Percentiles rank a stretch among this genome's conserved stretches.
These are phyloP conservation scores for Triplophysa yarkandensis DNA, from an alignment of 2,797 vertebrate genomes.

Conservation along the genomic window DNA sequence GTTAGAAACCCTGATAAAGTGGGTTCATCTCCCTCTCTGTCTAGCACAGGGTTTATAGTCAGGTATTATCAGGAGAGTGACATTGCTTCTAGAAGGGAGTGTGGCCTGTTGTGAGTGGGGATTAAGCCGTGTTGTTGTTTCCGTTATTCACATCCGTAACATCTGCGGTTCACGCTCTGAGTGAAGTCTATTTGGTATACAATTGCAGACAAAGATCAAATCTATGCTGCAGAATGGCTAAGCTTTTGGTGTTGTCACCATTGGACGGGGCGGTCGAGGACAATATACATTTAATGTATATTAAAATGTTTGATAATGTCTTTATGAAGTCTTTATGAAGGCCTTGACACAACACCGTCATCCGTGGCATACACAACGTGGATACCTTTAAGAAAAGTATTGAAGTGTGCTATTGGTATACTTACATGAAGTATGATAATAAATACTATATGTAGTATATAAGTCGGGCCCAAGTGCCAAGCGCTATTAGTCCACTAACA, in stretches of 20 bases:
- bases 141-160: slow-evolving; percentile 39
- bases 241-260: background rate
- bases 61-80: slow-evolving; percentile 44
- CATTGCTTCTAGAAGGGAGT: slow-evolving; percentile 25
- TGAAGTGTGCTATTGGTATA: no score
- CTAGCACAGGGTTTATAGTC: slow-evolving; percentile 25
- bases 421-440: no score
- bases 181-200: slow-evolving; percentile 46
- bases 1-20: slow-evolving; percentile 34
- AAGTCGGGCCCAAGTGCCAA: no score
- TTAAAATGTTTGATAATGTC: no score
- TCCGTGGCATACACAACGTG: no score
- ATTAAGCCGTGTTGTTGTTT: slow-evolving; percentile 44
- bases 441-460: no score
- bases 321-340: no score
- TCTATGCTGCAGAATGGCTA: background rate
- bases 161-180: slow-evolving; percentile 36
- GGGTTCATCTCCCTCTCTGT: slow-evolving; percentile 35
- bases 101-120: slow-evolving; percentile 29
- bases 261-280: background rate
- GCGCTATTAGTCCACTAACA: no score
- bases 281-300: background rate
- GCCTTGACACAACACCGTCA: no score
- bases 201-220: slow-evolving; percentile 38
- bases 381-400: no score